Percentiles rank a stretch among this genome's conserved stretches.
Evolutionary conservation across 2,797 vertebrate genomes (phyloP).

Genomic region (Xenopus petersii): DNA sequence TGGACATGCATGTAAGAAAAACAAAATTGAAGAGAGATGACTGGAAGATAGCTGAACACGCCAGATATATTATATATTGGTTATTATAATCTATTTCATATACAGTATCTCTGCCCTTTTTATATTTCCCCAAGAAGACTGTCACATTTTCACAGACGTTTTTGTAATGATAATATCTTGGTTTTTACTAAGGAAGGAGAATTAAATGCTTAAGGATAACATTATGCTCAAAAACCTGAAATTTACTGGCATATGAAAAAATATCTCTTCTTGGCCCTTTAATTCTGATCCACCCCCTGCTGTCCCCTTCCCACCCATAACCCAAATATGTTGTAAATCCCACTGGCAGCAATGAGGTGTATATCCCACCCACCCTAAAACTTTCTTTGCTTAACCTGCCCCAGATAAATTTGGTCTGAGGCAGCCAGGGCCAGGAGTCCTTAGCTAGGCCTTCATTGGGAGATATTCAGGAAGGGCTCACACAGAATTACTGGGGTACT

Average conservation of each 20-base stretch:
- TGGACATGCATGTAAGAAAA: no score
- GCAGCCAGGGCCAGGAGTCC: conserved; percentile 27
- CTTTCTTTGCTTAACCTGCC: conserved; percentile 20
- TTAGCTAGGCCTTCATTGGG: conserved; percentile 54
- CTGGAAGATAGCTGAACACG: no score
- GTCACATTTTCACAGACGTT: no score
- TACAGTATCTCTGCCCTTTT: conserved; percentile 10
- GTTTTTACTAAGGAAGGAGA: neutral
- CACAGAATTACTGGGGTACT: conserved; percentile 70
- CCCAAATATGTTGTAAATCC: conserved; percentile 10
- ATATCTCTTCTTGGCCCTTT: neutral
- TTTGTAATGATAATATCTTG: no score
- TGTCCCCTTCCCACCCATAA: neutral
- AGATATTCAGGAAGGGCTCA: conserved; percentile 66
- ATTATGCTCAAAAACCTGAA: no score
- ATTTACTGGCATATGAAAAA: no score
- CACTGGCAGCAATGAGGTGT: neutral
- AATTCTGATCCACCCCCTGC: neutral
- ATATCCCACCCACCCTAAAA: conserved; percentile 33
- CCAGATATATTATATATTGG: no score
- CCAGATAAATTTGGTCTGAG: conserved; percentile 17
- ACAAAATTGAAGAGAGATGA: no score
- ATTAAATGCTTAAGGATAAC: neutral
- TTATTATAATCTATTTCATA: neutral
- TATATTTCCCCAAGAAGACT: no score